These are phyloP conservation scores for Hyperoplus immaculatus DNA, from an alignment of 2,797 vertebrate species.

Conservation along the genomic window DNA sequence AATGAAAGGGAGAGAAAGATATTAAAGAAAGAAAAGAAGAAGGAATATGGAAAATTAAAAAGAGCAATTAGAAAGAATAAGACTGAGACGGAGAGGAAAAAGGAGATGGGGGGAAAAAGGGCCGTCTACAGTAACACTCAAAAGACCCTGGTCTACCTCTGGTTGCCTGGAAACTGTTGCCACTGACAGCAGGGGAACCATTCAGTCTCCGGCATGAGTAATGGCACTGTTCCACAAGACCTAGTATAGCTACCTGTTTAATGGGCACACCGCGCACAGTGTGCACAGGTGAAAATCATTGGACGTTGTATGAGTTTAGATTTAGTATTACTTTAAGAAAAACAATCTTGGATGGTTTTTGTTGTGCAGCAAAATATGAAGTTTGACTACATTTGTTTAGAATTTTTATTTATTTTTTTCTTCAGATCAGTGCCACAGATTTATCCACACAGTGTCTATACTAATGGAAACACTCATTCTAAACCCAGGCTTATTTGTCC, in stretches of 20 bases:
- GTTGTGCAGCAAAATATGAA: background rate
- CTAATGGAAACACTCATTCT: background rate
- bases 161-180: conserved; percentile 72
- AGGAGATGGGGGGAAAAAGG: conserved; percentile 30
- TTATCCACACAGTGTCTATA: conserved; percentile 4
- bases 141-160: conserved; percentile 65
- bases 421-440: no score
- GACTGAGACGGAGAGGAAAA: conserved; percentile 14
- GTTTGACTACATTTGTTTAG: background rate
- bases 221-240: conserved; percentile 38
- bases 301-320: background rate
- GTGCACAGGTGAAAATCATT: conserved; percentile 31
- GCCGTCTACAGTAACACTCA: conserved; percentile 53
- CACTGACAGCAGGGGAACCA: conserved; percentile 59
- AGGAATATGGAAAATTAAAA: background rate
- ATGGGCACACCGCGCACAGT: conserved; percentile 20
- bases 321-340: conserved; percentile 3
- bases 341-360: background rate
- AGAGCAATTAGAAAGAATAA: background rate
- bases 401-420: background rate
- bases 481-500: background rate
- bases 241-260: conserved; percentile 33
- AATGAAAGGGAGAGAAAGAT: background rate
- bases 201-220: conserved; percentile 57
- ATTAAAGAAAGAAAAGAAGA: background rate